Conservation (phyloP, 2,797 vertebrate species). For the Thalassophryne amazonica region DNA sequence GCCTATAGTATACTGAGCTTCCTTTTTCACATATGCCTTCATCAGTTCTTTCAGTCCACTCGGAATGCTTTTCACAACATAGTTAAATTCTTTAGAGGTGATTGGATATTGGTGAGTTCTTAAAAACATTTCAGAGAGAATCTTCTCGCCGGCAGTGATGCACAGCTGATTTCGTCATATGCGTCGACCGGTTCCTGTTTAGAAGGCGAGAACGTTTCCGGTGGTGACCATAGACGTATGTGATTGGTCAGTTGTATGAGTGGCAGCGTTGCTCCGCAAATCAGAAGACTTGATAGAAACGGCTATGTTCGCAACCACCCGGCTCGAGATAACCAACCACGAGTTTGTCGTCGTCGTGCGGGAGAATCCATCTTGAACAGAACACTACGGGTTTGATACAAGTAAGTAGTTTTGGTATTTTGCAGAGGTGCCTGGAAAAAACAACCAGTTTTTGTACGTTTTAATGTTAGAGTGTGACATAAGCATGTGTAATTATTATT, state of each 20-base stretch:
- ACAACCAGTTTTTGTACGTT: too few relatives aligned
- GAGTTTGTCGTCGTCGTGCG: slow-evolving; percentile 87
- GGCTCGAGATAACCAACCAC: slow-evolving; percentile 91
- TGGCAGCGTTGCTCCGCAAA: slow-evolving; percentile 43
- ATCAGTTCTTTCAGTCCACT: too few relatives aligned
- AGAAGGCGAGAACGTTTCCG: slow-evolving; percentile 46
- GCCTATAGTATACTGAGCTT: too few relatives aligned
- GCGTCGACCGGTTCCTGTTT: too few relatives aligned
- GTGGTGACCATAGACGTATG: not conserved
- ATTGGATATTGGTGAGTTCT: too few relatives aligned
- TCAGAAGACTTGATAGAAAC: slow-evolving; percentile 48
- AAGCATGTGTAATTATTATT: not conserved
- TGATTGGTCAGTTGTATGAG: slow-evolving; percentile 56
- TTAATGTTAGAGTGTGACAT: slow-evolving; percentile 18
- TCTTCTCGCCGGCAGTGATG: too few relatives aligned
- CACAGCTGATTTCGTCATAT: too few relatives aligned
- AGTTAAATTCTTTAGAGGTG: too few relatives aligned
- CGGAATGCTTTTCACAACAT: too few relatives aligned
- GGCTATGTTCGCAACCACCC: slow-evolving; percentile 61
- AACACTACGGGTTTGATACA: slow-evolving; percentile 70
- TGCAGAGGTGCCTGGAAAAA: too few relatives aligned
- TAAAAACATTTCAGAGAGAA: too few relatives aligned
- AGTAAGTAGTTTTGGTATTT: slow-evolving; percentile 54
- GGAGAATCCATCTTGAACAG: slow-evolving; percentile 85
- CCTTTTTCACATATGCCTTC: too few relatives aligned